Percentiles rank a stretch among this genome's conserved stretches.
phyloP scores from a whole-genome alignment of 2,888 invertebrate species.

The Drosophila vallismaia region DNA sequence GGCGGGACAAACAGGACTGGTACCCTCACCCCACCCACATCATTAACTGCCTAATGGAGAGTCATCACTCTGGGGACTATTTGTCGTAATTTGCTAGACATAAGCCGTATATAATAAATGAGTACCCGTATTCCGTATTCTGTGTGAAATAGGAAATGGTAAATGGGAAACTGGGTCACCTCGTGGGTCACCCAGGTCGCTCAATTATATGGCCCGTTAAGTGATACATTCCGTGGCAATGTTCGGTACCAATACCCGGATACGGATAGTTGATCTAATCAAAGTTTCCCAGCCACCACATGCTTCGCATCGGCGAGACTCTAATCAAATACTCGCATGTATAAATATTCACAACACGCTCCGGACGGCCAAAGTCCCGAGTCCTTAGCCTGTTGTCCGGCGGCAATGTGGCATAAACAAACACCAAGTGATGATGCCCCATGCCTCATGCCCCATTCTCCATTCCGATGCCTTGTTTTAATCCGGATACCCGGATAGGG shows the following conservation, averaged over 20 bases:
- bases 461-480: no score
- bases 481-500: not conserved
- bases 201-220: slow-evolving; percentile 36
- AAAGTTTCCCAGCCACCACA: slow-evolving; percentile 30
- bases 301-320: slow-evolving; percentile 2
- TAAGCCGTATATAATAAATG: not conserved
- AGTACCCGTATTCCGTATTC: not conserved
- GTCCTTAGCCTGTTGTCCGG: not conserved
- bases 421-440: slow-evolving; percentile 13
- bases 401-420: slow-evolving; percentile 19
- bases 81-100: slow-evolving; percentile 4
- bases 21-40: slow-evolving; percentile 20
- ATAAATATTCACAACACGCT: slow-evolving; percentile 69
- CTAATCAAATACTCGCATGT: slow-evolving; percentile 55
- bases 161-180: slow-evolving; percentile 1
- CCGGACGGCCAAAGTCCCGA: slow-evolving; percentile 4
- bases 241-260: slow-evolving; percentile 13
- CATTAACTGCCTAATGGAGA: slow-evolving; percentile 24
- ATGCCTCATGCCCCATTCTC: not conserved
- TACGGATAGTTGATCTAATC: slow-evolving; percentile 30
- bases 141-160: not conserved
- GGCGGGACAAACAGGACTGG: not conserved
- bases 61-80: slow-evolving; percentile 2
- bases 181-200: slow-evolving; percentile 2
- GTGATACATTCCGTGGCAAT: slow-evolving; percentile 38